Conservation (phyloP, 2,888 invertebrate species). For the Agriopis aurantiaria region DNA sequence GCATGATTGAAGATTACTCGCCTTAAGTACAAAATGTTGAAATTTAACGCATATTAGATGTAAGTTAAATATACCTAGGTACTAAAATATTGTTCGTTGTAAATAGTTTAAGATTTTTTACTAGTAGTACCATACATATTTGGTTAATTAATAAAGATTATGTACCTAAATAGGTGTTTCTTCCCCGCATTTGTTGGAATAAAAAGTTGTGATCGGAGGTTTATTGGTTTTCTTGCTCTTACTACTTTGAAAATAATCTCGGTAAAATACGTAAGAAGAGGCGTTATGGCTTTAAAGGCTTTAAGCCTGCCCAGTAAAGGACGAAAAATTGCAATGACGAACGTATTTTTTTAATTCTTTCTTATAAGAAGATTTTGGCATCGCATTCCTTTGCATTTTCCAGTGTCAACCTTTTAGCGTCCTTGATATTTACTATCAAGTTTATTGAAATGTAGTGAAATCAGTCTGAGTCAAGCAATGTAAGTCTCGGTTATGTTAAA, state of each 20-base stretch:
- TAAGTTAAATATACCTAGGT: slow-evolving; percentile 39
- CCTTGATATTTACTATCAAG: no score
- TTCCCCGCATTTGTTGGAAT: slow-evolving; percentile 60
- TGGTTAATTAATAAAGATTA: slow-evolving; percentile 51
- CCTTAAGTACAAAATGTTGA: slow-evolving; percentile 74
- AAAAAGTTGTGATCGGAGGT: slow-evolving; percentile 53
- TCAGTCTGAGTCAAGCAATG: no score
- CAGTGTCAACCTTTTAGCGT: no score
- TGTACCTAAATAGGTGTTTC: slow-evolving; percentile 47
- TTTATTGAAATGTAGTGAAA: no score
- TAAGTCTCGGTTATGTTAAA: no score
- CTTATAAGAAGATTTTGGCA: no score
- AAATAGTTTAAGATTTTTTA: slow-evolving; percentile 41
- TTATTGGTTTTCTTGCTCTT: neutral
- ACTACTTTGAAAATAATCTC: neutral
- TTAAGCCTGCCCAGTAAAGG: no score
- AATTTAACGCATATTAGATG: slow-evolving; percentile 55
- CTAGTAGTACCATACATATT: slow-evolving; percentile 48
- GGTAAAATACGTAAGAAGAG: no score
- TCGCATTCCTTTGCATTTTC: no score
- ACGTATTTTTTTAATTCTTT: no score
- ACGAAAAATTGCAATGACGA: no score
- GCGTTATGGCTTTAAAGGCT: no score
- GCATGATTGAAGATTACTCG: slow-evolving; percentile 55
- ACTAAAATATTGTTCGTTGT: slow-evolving; percentile 9